Percentiles rank a stretch among this genome's conserved stretches.
Evolutionary conservation across 2,113 vertebrate species (phyloP).

Genomic region (Pollachius pollachius): DNA sequence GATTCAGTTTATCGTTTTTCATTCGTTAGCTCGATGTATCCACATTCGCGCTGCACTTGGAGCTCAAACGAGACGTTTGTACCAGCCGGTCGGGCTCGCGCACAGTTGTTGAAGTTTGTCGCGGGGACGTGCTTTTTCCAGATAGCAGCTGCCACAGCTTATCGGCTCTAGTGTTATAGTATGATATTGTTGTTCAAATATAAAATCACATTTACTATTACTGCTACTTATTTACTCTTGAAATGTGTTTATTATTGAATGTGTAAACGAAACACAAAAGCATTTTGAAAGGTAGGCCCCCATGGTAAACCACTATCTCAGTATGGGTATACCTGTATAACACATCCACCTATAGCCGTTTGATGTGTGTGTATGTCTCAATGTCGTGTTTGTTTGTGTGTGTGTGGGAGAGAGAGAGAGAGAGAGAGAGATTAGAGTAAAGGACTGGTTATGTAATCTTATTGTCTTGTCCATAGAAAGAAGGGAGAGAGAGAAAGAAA

Average conservation of each 20-base stretch:
- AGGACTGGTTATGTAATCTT: slow-evolving; percentile 70
- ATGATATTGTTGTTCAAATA: neutral
- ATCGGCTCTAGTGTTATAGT: neutral
- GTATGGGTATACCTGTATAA: too few species aligned
- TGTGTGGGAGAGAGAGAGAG: slow-evolving; percentile 3
- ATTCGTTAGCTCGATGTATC: slow-evolving; percentile 44
- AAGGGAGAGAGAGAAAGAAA: neutral
- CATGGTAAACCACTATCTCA: too few species aligned
- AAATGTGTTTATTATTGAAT: too few species aligned
- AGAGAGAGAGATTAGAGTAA: slow-evolving; percentile 56
- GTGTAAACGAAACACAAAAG: too few species aligned
- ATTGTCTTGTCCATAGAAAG: slow-evolving; percentile 33
- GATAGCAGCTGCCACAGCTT: neutral
- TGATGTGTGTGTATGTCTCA: too few species aligned
- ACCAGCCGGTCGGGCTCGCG: slow-evolving; percentile 64
- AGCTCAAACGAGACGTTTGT: slow-evolving; percentile 60
- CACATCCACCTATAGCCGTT: too few species aligned
- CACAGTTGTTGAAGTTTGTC: slow-evolving; percentile 64
- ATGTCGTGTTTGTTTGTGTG: too few species aligned
- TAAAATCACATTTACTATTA: neutral
- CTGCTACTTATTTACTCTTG: too few species aligned
- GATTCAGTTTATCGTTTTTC: slow-evolving; percentile 40
- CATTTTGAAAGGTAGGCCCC: too few species aligned
- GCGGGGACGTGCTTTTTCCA: slow-evolving; percentile 58
- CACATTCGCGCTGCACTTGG: slow-evolving; percentile 52